Base-by-base conservation (phyloP, 2,888 invertebrate genomes). In the Clostera curtula region DNA sequence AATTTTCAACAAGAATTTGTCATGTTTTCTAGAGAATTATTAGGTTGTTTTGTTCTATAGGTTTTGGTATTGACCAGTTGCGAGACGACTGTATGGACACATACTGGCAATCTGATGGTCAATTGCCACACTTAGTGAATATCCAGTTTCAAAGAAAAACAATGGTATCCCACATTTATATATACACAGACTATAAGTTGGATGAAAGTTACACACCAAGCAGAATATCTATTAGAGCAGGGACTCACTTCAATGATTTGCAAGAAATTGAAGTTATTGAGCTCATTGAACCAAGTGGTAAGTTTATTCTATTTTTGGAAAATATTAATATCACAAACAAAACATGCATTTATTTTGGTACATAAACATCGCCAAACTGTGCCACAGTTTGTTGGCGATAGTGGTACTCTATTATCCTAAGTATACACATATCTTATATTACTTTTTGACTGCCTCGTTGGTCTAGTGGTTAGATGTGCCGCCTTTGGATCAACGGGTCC, bases 81-180 rank as follows among this genome's bases (percentile, higher is more conserved):
- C 85, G 98, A 40, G 97, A 98, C 71, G 95, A 97, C 62, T 93
- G 95, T 39, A 92, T 95, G 73, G 99, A 99, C 48, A 97, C 97
- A 2, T 99, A 98, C 69, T 99, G 99, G 99, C 99, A 99, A 69
- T 98, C 98, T 0, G 99, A 99, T 74, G 99, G 99, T 0, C 98
- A 98, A 48, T 87, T 99, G 37, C 99, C 99, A 2, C 99, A 99
- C 75, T 85, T 98, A 40, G 96, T 99, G 0, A 98, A 98, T 62
- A 95, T 99, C 41, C 97, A 98, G 60, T 98, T 98, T 65, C 91
- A 94, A 56, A 88, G 93, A 40, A 98, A 98, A 76, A 98, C 96
- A 0, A 95, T 96, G 41, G 92, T 99, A 5, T 92, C 93, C 24
- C 96, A 97, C 72, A 93, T 99, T 43, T 97, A 95, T 66, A 93